Conservation (phyloP, 2,888 invertebrate species). For the Entomobrya proxima region DNA sequence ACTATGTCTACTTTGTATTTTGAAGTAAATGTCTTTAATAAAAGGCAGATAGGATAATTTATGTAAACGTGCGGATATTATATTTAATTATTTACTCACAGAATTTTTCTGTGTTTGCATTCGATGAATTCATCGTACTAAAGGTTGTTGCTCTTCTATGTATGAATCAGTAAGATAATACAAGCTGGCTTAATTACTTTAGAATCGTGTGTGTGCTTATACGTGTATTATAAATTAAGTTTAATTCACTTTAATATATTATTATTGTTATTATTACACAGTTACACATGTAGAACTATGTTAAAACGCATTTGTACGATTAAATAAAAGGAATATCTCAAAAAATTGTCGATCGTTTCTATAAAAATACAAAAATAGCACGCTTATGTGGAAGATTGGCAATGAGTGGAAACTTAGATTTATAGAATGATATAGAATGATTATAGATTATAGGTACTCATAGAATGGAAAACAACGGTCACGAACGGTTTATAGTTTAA, state of each 20-base stretch:
- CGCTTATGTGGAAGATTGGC: too few relatives aligned
- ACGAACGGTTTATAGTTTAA: too few relatives aligned
- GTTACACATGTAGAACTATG: not conserved
- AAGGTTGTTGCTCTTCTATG: not conserved
- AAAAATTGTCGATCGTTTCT: not conserved
- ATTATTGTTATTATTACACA: not conserved
- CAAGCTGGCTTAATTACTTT: not conserved
- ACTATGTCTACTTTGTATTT: not conserved
- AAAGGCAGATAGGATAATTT: too few relatives aligned
- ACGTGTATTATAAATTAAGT: not conserved
- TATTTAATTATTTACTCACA: too few relatives aligned
- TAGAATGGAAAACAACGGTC: too few relatives aligned
- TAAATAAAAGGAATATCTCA: not conserved
- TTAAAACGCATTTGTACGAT: constrained; percentile 47
- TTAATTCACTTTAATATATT: not conserved
- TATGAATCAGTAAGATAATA: not conserved
- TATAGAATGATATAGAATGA: too few relatives aligned
- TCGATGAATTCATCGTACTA: not conserved
- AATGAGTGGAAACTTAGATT: too few relatives aligned
- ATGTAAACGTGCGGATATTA: too few relatives aligned
- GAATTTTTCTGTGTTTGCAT: too few relatives aligned
- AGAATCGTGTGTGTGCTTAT: not conserved
- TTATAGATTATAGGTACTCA: too few relatives aligned
- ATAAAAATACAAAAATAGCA: too few relatives aligned
- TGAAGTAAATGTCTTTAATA: too few relatives aligned